Evolutionary conservation across 2,888 invertebrate species (phyloP), one percentile per base, ranked within the genome.

Genomic region (Caenorhabditis angaria): DNA sequence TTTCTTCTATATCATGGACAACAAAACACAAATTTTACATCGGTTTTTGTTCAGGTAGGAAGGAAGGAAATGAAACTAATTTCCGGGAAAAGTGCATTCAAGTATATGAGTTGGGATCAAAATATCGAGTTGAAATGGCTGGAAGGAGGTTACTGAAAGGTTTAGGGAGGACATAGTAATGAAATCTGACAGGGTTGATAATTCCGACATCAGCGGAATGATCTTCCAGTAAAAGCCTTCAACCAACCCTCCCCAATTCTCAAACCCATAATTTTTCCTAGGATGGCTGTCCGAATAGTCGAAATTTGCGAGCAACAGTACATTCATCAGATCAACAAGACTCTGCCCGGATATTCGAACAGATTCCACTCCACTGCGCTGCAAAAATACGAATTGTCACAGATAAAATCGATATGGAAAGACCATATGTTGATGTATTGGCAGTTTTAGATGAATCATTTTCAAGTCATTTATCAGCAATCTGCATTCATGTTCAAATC

Each of bases 361-460:
- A 76, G 47, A 60, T 72, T 12, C 76, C 80, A 1, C 63, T 80
- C 28, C 75, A 78, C 57, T 82, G 82, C 68, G 76, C 77, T 0
- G 81, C 82, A 6, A 68, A 71, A 65, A 71, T 82, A 1, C 61
- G 70, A 41, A 62, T 81, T 29, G 80, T 81, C 25, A 70, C 76
- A 4, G 68, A 77, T 20, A 65, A 68, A 20, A 72, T 81, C 28
- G 32, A 72, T 12, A 47, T 81, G 59, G 81, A 82, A 50, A 78
- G 82, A 14, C 85, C 85, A 1, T 85, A 82, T 67, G 78, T 85
- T n/a, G 85, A 85, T 67, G 76, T 84, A 8, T 51, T 85, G 20
- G 85, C 82, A 6, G 73, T 78, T 2, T 73, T 79, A 0, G 85
- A 85, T 65, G 70, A 74, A 35, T 61, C 73, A n/a, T 68, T 83